Percentiles rank a stretch among this genome's conserved stretches.
Conservation (phyloP, 1,140 invertebrate genomes). For the Argopecten irradians region DNA sequence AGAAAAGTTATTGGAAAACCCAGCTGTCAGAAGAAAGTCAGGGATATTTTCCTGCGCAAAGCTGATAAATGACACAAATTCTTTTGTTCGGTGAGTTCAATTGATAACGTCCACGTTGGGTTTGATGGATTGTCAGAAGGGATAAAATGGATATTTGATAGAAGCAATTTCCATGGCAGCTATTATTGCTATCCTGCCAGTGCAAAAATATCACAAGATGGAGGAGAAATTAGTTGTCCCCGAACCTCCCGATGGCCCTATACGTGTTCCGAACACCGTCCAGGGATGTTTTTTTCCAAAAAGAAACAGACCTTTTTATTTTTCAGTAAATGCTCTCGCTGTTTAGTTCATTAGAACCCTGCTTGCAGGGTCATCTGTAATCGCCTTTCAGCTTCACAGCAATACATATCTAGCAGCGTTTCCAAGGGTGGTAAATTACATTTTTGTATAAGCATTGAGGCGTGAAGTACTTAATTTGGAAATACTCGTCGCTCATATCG, state of each 20-base stretch:
- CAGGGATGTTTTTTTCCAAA: background rate
- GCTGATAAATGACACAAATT: slow-evolving; percentile 40
- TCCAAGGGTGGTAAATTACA: slow-evolving; percentile 47
- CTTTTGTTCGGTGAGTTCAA: slow-evolving; percentile 38
- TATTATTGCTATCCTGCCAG: slow-evolving; percentile 39
- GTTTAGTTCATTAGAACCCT: slow-evolving; percentile 34
- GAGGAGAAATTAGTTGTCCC: slow-evolving; percentile 34
- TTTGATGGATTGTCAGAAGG: slow-evolving; percentile 41
- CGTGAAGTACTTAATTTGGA: slow-evolving; percentile 50
- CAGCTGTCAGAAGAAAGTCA: slow-evolving; percentile 35
- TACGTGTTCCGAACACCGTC: background rate
- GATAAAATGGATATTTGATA: slow-evolving; percentile 46
- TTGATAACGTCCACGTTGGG: slow-evolving; percentile 34
- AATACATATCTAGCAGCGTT: slow-evolving; percentile 47
- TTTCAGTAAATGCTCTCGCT: slow-evolving; percentile 29
- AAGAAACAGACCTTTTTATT: slow-evolving; percentile 25
- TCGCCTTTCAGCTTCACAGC: slow-evolving; percentile 37
- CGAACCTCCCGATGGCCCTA: background rate
- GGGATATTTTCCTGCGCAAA: slow-evolving; percentile 34
- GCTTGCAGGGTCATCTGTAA: slow-evolving; percentile 32
- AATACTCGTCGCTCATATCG: slow-evolving; percentile 52
- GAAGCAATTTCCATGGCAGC: slow-evolving; percentile 42
- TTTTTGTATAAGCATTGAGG: slow-evolving; percentile 42
- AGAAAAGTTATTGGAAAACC: slow-evolving; percentile 42
- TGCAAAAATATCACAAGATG: slow-evolving; percentile 39